A percentile compares a stretch with the other conserved stretches of the same genome.
These are phyloP conservation scores for Pleuronectes platessa DNA, from an alignment of 2,113 vertebrate species.

Conservation along the genomic window DNA sequence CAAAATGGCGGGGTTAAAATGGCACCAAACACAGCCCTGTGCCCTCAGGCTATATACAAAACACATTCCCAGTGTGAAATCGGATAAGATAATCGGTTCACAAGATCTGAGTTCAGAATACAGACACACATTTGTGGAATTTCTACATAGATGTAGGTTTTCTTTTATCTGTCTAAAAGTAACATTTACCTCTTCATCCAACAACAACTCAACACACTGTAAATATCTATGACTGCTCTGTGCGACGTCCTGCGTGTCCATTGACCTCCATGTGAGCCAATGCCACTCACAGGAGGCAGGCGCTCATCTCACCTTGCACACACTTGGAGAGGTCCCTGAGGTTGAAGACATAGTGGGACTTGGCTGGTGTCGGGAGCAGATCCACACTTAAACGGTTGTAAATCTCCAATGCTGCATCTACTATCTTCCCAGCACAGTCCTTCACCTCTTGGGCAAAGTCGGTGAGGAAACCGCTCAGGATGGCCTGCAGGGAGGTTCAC, in stretches of 20 bases:
- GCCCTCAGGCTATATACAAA: too few relatives aligned
- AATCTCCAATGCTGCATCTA: slow-evolving; percentile 89
- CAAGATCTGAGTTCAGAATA: too few relatives aligned
- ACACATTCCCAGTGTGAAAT: too few relatives aligned
- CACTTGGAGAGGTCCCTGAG: slow-evolving; percentile 90
- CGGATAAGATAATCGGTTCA: too few relatives aligned
- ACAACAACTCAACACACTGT: too few relatives aligned
- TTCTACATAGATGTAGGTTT: too few relatives aligned
- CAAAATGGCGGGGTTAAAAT: too few relatives aligned
- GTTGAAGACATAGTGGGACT: slow-evolving; percentile 93
- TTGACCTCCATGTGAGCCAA: neutral
- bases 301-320: slow-evolving; percentile 83
- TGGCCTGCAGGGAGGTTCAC: slow-evolving; percentile 76
- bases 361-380: slow-evolving; percentile 90
- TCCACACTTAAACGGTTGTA: slow-evolving; percentile 89
- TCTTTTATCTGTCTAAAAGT: too few relatives aligned
- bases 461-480: slow-evolving; percentile 85
- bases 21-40: too few relatives aligned
- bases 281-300: neutral
- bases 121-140: too few relatives aligned
- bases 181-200: too few relatives aligned
- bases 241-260: neutral
- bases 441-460: slow-evolving; percentile 86
- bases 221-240: too few relatives aligned
- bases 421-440: slow-evolving; percentile 82